Base-by-base conservation (phyloP, 2,113 vertebrate species). In the Xyliphius kryptos region DNA sequence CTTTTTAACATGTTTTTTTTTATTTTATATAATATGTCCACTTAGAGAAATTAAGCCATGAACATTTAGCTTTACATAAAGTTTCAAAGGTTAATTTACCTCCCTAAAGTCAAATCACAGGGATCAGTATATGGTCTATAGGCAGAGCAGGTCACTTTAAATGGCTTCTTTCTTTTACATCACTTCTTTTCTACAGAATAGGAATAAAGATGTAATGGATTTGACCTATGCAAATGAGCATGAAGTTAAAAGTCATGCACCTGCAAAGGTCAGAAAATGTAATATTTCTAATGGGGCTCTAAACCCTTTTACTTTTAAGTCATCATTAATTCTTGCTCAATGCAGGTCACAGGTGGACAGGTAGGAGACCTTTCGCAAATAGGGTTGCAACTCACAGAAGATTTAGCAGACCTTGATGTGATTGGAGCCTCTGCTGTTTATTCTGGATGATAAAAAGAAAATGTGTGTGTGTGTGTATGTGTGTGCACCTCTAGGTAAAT, bases 201-300 rank as follows among this genome's bases (percentile, higher is more conserved):
- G n/a, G n/a, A n/a, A 58, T 46, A 46, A 46, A 58, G 14, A 44
- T 9, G 7, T 58, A 58, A 59, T 59, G n/a, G n/a, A 10, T 46
- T 46, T 59, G 56, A 46, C 43, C 43, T 83, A 84, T 80, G 77
- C 82, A 84, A 84, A 87, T 77, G 46, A 72, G 59, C 56, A 37
- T n/a, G 70, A 81, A 81, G 71, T 72, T 73, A 83, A 72, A 79
- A 81, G 71, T 74, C 48, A 61, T 49, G 69, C 86, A 86, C 80
- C 83, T 85, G 82, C 74, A 71, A 76, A 79, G 77, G 74, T 61
- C 70, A 75, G 61, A 22, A 66, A 61, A 73, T 73, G 76, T 79
- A 81, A 76, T 82, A 79, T 71, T 72, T 69, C 73, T 76, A 72
- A 73, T 52, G 72, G 82, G n/a, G n/a, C n/a, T n/a, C n/a, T n/a